Evolutionary conservation across 1,140 invertebrate genomes (phyloP).

Genomic region (Eumaeus atala): DNA sequence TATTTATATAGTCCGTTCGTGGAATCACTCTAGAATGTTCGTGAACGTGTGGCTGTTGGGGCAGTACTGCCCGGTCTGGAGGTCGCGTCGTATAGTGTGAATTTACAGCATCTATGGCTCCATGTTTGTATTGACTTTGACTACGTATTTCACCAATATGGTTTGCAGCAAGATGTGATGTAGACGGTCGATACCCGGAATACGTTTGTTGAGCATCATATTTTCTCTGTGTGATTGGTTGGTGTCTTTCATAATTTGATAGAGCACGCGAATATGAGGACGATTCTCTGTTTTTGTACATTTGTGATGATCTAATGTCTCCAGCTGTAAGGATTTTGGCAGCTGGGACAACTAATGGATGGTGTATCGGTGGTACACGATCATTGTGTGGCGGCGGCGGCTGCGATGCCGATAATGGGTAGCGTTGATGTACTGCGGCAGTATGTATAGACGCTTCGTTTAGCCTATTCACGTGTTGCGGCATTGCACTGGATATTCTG

Average conservation of each 20-base stretch:
- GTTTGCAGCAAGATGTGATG: conserved; percentile 39
- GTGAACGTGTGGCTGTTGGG: conserved; percentile 34
- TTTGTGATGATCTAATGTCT: conserved; percentile 41
- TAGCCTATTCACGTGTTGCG: conserved; percentile 47
- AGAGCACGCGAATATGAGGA: conserved; percentile 39
- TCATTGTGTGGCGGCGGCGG: conserved; percentile 59
- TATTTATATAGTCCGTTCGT: conserved; percentile 43
- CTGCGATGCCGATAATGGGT: conserved; percentile 42
- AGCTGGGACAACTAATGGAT: conserved; percentile 44
- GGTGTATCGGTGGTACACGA: conserved; percentile 61
- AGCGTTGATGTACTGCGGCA: conserved; percentile 41
- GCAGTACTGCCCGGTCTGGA: conserved; percentile 39
- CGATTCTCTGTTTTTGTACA: conserved; percentile 50
- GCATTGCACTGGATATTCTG: conserved; percentile 47
- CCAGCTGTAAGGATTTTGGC: conserved; percentile 34
- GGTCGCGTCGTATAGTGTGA: conserved; percentile 41
- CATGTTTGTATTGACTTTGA: conserved; percentile 51
- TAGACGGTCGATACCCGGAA: conserved; percentile 53
- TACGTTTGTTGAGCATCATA: conserved; percentile 66
- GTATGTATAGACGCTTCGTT: conserved; percentile 48
- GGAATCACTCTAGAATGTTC: conserved; percentile 39
- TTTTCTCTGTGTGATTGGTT: conserved; percentile 46
- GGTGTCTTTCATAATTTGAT: conserved; percentile 54
- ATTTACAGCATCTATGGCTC: conserved; percentile 39
- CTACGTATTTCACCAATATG: conserved; percentile 50